Base-by-base conservation (phyloP, 2,888 invertebrate genomes). In the Tholera decimalis region DNA sequence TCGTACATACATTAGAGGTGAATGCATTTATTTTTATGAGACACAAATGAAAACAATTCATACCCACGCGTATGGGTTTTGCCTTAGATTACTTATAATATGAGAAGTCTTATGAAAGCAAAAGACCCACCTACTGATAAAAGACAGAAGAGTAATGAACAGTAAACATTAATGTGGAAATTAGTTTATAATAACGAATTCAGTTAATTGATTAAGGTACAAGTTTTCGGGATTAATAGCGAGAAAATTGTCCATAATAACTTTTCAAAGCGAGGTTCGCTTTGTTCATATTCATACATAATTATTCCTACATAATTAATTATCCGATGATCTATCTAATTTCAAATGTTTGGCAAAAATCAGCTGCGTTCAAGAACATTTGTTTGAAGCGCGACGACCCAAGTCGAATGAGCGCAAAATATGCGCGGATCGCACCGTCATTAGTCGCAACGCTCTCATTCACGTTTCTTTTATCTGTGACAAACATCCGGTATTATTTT, bases 401-500 rank as follows among this genome's bases (percentile, higher is more conserved):
- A 53, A 67, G 43, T 57, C 63, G 54, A 77, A 65, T 65, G 70
- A 58, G 77, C 80, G 82, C 78, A 80, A 83, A 85, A 83, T 81
- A 84, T 84, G 79, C 77, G 78, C 80, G 76, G 80, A 80, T 82
- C 79, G 78, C 65, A 73, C 61, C 67, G 57, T 76, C 78, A 66
- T 80, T 73, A 76, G 72, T 69, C 73, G 80, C 77, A 82, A 79
- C 84, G 87, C 76, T 85, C 86, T 87, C 88, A 88, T 89, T 90
- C 88, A 91, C 81, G 88, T 87, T 88, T 87, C 87, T 89, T 92
- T 92, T 93, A 93, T 93, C 92, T 91, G 87, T 86, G 87, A 87
- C 89, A 90, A 91, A 92, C 92, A 93, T 93, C 93, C 93, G 93
- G 92, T 88, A 90, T 90, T 89, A 89, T 89, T 89, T 90, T 87